Base-by-base conservation (phyloP, 2,113 vertebrate genomes). In the Aptenodytes forsteri region DNA sequence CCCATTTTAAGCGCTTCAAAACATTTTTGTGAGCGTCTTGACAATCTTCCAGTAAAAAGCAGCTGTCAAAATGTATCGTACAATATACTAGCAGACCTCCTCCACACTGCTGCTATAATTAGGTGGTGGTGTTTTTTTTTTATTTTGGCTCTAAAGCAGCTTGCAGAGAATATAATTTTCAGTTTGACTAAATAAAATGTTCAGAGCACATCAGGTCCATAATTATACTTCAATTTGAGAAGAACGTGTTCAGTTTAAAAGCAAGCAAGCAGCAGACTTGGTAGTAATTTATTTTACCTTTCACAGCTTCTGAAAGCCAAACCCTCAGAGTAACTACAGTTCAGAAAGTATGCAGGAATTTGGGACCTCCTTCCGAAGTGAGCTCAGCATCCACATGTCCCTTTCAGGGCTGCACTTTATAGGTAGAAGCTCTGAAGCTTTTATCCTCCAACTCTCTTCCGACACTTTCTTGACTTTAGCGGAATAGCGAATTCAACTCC, bases 71-170 rank as follows among this genome's bases (percentile, higher is more conserved):
- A 98, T 95, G 89, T 95, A 97, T 96, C 40, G 25, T 93, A 89
- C 65, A 58, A 88, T 75, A 96, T 83, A 96, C 94, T 67, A 96
- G 91, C 96, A 97, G 97, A 97, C 97, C 97, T 98, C 95, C 95
- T 93, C 96, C 97, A 97, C 91, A 94, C 90, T 95, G 96, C 97
- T 98, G 97, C 98, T 98, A 98, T 98, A 98, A 98, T 98, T 98
- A 98, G 97, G 97, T 90, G 67, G 34, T 16, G 21, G 14, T 36
- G 76, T 80, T 87, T 83, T 66, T 87, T 52, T 80, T 91, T 58
- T 50, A 61, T 98, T 98, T 97, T 98, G 97, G 98, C 95, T 99
- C 98, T 98, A 96, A 98, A 98, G 98, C 97, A 98, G 97, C 96
- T 98, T 98, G 97, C 96, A 97, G 97, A 98, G 97, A 98, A 98